phyloP scores from a whole-genome alignment of 1,140 invertebrate species.

The Cotesia glomerata region DNA sequence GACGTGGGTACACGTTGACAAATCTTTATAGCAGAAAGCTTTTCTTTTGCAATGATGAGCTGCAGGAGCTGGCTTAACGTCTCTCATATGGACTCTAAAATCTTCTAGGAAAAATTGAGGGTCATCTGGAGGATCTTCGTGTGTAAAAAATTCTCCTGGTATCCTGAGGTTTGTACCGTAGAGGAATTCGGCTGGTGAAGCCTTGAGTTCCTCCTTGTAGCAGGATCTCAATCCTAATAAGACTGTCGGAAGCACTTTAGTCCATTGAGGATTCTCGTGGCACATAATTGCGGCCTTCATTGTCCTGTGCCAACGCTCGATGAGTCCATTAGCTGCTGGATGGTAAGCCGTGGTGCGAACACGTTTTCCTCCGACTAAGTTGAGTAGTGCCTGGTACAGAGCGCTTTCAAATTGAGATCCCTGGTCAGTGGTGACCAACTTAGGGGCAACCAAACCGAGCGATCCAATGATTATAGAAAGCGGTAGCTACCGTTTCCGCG shows the following conservation, averaged over 20 bases:
- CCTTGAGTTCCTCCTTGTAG: constrained; percentile 44
- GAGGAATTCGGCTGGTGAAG: constrained; percentile 49
- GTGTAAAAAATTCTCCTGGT: constrained; percentile 40
- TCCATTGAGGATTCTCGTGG: constrained; percentile 42
- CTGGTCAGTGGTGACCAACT: constrained; percentile 45
- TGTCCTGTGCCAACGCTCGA: constrained; percentile 55
- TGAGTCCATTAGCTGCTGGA: constrained; percentile 58
- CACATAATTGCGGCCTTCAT: constrained; percentile 54
- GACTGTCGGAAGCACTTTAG: constrained; percentile 49
- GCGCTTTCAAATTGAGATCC: constrained; percentile 34
- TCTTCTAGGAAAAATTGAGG: constrained; percentile 6
- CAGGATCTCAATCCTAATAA: constrained; percentile 52
- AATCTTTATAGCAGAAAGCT: constrained; percentile 32
- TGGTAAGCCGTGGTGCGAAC: too few species aligned
- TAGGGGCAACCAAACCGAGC: constrained; percentile 41
- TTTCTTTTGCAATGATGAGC: not conserved
- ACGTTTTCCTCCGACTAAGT: too few species aligned
- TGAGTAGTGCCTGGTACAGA: constrained; percentile 52
- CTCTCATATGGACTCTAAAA: not conserved
- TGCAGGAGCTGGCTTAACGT: not conserved
- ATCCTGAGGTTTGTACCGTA: constrained; percentile 49
- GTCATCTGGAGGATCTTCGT: constrained; percentile 28
- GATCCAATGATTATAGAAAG: constrained; percentile 43
- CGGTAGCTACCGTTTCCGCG: constrained; percentile 37
- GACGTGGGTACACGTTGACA: constrained; percentile 34